Evolutionary conservation across 2,113 vertebrate genomes (phyloP), one percentile per base, ranked within the genome.

Genomic region (Herpetotheres cachinnans): DNA sequence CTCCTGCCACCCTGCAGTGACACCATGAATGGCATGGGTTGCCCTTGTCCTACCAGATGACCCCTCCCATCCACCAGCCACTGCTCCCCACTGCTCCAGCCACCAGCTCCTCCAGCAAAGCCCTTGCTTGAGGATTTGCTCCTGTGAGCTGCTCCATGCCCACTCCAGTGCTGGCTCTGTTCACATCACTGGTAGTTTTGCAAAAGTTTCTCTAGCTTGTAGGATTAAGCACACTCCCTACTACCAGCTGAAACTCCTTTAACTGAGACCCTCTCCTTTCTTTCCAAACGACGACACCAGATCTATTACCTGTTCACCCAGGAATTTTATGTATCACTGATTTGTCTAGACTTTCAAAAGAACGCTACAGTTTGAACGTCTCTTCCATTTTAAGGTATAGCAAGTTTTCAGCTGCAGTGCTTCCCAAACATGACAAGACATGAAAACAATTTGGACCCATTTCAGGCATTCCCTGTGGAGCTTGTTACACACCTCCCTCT

Each of bases 21-120:
- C 29, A 32, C n/a, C 0, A 0, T 18, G 30, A 71, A 11, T 0
- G 6, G 29, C 0, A 1, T 19, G 9, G 9, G 20, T 27, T 72
- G 36, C 10, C 27, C 17, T 20, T 54, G 34, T 32, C 47, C 67
- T 59, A 49, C 19, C 54, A 77, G 38, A 24, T 80, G 66, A 36
- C 12, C 22, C 7, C 42, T 62, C 47, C 29, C 19, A 47, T 46
- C 34, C 16, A 2, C 32, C 65, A 65, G 26, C 22, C 4, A 1
- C 58, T 42, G 16, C 13, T 87, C 46, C 15, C 15, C 1, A 0
- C 32, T 89, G 62, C 30, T 79, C n/a, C 13, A n/a, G 32, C 7
- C 5, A 0, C 38, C 38, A 77, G 29, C 22, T 71, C 13, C 38
- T 54, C 29, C 52, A 76, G 38, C 4, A 2, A 71, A 54, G 32